Evolutionary conservation across 1,140 invertebrate species (phyloP).

Genomic region (Protaetia brevitarsis): DNA sequence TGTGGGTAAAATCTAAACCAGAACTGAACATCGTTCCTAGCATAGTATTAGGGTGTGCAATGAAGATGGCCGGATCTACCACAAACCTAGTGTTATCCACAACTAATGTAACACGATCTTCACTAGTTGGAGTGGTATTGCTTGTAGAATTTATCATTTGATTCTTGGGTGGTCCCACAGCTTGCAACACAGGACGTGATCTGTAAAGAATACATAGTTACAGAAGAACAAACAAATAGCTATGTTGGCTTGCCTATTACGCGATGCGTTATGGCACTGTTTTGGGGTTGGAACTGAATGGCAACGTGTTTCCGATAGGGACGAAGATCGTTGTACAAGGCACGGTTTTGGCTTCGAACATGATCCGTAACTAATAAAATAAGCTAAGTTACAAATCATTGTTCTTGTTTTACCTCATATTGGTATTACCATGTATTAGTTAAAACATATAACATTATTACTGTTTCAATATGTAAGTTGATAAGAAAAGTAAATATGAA

Average conservation of each 20-base stretch:
- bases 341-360: constrained; percentile 72
- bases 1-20: constrained; percentile 86
- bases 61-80: constrained; percentile 87
- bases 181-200: constrained; percentile 44
- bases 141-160: constrained; percentile 39
- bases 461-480: too few species aligned
- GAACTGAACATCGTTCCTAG: constrained; percentile 93
- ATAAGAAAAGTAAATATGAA: too few species aligned
- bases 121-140: constrained; percentile 48
- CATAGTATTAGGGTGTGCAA: constrained; percentile 90
- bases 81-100: constrained; percentile 92
- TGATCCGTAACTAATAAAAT: constrained; percentile 61
- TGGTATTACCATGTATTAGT: too few species aligned
- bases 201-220: constrained; percentile 30
- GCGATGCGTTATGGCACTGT: constrained; percentile 50
- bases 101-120: constrained; percentile 83
- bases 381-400: background rate
- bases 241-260: constrained; percentile 53
- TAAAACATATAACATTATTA: too few species aligned
- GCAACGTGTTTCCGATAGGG: constrained; percentile 54
- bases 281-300: constrained; percentile 55
- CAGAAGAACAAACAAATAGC: constrained; percentile 15
- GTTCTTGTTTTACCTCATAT: background rate
- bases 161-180: constrained; percentile 44
- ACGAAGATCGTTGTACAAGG: constrained; percentile 64